These are phyloP conservation scores for Chironomus riparius DNA, from an alignment of 2,888 invertebrate genomes.

Conservation along the genomic window DNA sequence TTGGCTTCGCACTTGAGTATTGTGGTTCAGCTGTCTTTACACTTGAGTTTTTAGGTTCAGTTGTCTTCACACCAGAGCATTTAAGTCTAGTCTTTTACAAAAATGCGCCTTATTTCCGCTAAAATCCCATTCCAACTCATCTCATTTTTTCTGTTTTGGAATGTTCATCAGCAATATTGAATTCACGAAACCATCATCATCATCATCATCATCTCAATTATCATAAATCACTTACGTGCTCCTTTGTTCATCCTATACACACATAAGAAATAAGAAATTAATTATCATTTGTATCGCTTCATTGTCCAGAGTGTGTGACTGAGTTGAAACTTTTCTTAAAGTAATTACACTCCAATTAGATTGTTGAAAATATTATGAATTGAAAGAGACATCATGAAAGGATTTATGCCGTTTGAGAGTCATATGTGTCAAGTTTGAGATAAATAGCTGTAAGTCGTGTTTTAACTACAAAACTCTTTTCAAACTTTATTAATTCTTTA, in stretches of 20 bases:
- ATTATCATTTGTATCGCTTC: not conserved
- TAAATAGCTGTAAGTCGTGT: slow-evolving; percentile 6
- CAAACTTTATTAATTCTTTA: not conserved
- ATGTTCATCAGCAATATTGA: not conserved
- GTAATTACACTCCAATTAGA: slow-evolving; percentile 18
- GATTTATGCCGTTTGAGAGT: not conserved
- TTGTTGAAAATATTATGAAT: slow-evolving; percentile 16
- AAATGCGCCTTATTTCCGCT: too few relatives aligned
- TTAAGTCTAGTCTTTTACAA: too few relatives aligned
- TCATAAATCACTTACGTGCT: slow-evolving; percentile 21
- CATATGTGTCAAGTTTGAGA: not conserved
- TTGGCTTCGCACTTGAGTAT: too few relatives aligned
- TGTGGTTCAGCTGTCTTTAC: too few relatives aligned
- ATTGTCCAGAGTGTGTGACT: not conserved
- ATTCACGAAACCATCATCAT: slow-evolving; percentile 1
- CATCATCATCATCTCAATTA: slow-evolving; percentile 13
- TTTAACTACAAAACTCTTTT: not conserved
- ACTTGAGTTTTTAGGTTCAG: too few relatives aligned
- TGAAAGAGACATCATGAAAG: slow-evolving; percentile 5
- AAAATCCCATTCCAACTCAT: not conserved
- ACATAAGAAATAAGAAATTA: not conserved
- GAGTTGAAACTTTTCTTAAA: not conserved
- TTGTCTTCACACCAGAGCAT: too few relatives aligned
- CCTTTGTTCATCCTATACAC: not conserved
- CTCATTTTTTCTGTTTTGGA: too few relatives aligned